Base-by-base conservation (phyloP, 2,888 invertebrate species). In the Capitulum mitella region DNA sequence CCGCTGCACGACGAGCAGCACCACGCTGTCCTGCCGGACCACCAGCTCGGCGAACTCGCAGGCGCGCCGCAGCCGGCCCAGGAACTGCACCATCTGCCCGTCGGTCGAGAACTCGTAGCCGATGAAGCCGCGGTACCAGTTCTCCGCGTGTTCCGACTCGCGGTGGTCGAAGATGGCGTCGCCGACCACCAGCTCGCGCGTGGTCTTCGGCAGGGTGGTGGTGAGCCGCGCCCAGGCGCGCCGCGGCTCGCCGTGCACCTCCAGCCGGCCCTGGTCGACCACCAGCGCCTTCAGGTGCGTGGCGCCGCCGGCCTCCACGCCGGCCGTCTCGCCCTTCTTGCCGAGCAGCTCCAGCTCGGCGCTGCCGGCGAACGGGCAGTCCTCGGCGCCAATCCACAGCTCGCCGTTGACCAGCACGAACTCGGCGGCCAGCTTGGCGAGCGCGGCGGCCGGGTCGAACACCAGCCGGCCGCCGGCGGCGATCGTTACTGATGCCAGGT, bases 351-450 rank as follows among this genome's bases (percentile, higher is more conserved):
- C 76, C 10, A 76, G 43, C 46, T 76, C 76, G 14, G 48, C 76
- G 19, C 29, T 14, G 0, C 46, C 46, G 32, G 40, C 29, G 76
- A 46, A 48, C 16, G 46, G 76, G 14, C 76, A 76, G 43, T 46
- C 46, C 46, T 76, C 76, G 16, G 76, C 37, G 19, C 76, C 76
- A 0, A 76, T 22, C n/a, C n/a, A n/a, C 29, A 76, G 46, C 29
- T 76, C 76, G n/a, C 76, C 76, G 43, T 6, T n/a, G 14, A 76
- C 76, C 46, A 29, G 29, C 1, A 76, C 10, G n/a, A 26, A 46
- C 32, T 76, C 76, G 46, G 76, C 76, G 76, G 46, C 46, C 29
- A 76, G 29, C 76, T 76, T 76, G 16, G 48, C 76, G 16, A 46
- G 48, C 16, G 43, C 46, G 19, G 19, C 76, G 46, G 12, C 29